A percentile compares a stretch with the other conserved stretches of the same genome.
phyloP scores from a whole-genome alignment of 23 tunicate species.

The Trididemnum nubilum region DNA sequence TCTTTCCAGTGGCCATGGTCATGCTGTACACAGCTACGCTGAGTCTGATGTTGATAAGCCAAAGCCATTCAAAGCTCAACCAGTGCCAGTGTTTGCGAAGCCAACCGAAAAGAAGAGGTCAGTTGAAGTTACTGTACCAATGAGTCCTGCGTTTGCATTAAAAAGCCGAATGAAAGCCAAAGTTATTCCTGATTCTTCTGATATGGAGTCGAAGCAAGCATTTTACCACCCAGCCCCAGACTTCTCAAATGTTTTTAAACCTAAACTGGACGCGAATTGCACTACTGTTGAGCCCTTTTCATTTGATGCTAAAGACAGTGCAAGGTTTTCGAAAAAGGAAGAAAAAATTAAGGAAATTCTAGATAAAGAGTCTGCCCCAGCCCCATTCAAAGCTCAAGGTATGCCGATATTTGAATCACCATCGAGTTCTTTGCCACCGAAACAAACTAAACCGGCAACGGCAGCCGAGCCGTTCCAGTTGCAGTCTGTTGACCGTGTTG shows the following conservation, averaged over 20 bases:
- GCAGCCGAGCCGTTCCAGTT: conserved; percentile 56
- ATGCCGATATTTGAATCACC: conserved; percentile 21
- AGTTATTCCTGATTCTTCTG: not conserved
- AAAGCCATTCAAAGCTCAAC: conserved; percentile 40
- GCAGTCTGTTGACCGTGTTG: conserved; percentile 36
- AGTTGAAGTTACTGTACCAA: conserved; percentile 39
- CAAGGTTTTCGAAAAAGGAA: conserved; percentile 38
- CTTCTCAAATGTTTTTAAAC: not conserved
- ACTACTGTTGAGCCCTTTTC: conserved; percentile 43
- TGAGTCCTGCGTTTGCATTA: conserved; percentile 65
- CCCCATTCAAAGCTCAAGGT: conserved; percentile 49
- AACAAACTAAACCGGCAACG: conserved; percentile 26
- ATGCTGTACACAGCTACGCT: not conserved
- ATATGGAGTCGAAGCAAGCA: not conserved
- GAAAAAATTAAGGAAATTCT: conserved; percentile 36
- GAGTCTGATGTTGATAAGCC: conserved; percentile 16
- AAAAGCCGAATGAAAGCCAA: conserved; percentile 41
- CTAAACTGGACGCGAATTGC: not conserved
- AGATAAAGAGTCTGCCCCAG: conserved; percentile 6
- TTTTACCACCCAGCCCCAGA: conserved; percentile 30
- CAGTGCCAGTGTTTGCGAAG: conserved; percentile 36
- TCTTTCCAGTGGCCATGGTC: not conserved
- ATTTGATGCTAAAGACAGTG: conserved; percentile 29
- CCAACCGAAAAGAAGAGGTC: conserved; percentile 35
- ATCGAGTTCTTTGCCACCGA: conserved; percentile 33